Conservation (phyloP, 2,113 vertebrate species). For the Mesembrinibis cayennensis region DNA sequence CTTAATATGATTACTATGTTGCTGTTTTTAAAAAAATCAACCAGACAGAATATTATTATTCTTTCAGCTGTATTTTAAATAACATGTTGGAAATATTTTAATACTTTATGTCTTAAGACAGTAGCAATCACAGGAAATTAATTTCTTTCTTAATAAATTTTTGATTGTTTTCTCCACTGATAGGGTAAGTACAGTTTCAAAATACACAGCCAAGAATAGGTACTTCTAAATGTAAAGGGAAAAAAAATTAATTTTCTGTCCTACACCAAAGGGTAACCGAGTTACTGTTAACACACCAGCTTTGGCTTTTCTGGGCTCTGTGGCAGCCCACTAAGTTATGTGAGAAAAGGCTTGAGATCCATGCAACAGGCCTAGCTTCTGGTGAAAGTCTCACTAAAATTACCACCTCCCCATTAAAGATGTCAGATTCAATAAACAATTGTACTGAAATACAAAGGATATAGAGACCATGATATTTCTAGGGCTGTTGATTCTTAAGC, state of each 20-base stretch:
- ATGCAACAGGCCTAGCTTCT: not conserved
- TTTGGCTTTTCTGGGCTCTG: not conserved
- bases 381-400: not conserved
- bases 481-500: not conserved
- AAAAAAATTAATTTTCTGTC: not conserved
- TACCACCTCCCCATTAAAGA: not conserved
- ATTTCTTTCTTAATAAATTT: not conserved
- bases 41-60: not conserved
- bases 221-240: not conserved
- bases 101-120: not conserved
- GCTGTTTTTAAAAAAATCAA: not conserved
- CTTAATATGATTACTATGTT: not conserved
- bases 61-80: not conserved
- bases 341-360: not conserved
- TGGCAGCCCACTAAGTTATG: fast-evolving
- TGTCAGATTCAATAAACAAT: not conserved
- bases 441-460: not conserved
- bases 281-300: not conserved
- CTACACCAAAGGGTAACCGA: not conserved
- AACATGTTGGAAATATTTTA: not conserved
- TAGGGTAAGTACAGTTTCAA: not conserved
- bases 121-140: not conserved
- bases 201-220: not conserved
- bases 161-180: not conserved
- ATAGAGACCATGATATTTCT: not conserved